These are phyloP conservation scores for Globodera rostochiensis DNA, from an alignment of 1,140 invertebrate species.

Conservation along the genomic window DNA sequence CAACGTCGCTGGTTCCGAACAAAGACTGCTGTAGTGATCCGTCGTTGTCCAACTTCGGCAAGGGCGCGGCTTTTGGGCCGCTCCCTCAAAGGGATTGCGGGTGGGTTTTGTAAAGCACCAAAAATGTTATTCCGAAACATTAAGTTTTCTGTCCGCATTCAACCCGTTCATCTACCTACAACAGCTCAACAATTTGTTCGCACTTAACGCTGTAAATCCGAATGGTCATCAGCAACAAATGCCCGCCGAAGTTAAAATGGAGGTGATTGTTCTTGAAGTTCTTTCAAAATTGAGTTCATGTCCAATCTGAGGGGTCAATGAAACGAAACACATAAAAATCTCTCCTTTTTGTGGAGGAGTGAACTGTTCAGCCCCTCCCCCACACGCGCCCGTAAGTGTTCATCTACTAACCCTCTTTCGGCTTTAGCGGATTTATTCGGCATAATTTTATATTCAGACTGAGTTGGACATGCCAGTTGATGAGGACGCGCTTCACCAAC, in stretches of 20 bases:
- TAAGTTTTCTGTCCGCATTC: slow-evolving; percentile 27
- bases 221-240: background rate
- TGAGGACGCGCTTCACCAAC: background rate
- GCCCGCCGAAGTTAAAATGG: background rate
- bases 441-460: background rate
- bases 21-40: background rate
- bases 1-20: background rate
- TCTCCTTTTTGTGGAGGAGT: too few relatives aligned
- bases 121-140: background rate
- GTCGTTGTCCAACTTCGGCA: background rate
- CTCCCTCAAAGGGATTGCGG: background rate
- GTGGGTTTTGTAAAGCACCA: background rate
- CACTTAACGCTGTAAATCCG: background rate
- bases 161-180: slow-evolving; percentile 45
- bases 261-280: background rate
- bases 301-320: too few relatives aligned
- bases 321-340: too few relatives aligned
- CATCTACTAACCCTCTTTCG: too few relatives aligned
- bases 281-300: too few relatives aligned
- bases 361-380: too few relatives aligned
- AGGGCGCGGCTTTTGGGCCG: slow-evolving; percentile 4
- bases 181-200: slow-evolving; percentile 35
- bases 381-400: too few relatives aligned
- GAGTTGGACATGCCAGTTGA: background rate
- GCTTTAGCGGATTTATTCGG: too few relatives aligned